A percentile compares a stretch with the other conserved stretches of the same genome.
These are phyloP conservation scores for Perca fluviatilis DNA, from an alignment of 2,113 vertebrate genomes.

Conservation along the genomic window DNA sequence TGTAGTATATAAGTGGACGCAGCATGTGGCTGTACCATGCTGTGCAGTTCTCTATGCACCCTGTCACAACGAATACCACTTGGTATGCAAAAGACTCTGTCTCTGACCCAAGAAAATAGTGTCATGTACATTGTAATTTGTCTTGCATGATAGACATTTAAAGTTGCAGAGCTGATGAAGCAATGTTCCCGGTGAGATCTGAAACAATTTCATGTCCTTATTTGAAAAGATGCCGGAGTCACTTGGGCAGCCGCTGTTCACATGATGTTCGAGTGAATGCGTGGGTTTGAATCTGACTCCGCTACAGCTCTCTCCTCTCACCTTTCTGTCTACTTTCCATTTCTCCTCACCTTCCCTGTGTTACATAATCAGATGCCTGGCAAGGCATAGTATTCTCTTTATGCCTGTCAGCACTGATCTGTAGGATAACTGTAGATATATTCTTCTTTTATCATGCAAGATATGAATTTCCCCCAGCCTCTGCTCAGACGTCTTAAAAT, in stretches of 20 bases:
- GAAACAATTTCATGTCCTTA: slow-evolving; percentile 26
- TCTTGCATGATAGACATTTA: not conserved
- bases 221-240: slow-evolving; percentile 1
- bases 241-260: slow-evolving; percentile 8
- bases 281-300: not conserved
- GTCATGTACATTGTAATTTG: not conserved
- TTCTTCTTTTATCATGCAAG: slow-evolving; percentile 26
- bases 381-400: slow-evolving; percentile 27
- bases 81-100: slow-evolving; percentile 2
- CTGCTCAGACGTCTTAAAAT: slow-evolving; percentile 20
- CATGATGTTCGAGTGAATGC: not conserved
- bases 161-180: slow-evolving; percentile 25
- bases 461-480: slow-evolving; percentile 4
- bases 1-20: slow-evolving; percentile 34
- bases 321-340: slow-evolving; percentile 20
- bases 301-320: slow-evolving; percentile 2
- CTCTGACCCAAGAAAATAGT: not conserved
- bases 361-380: slow-evolving; percentile 13
- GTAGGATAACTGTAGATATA: slow-evolving; percentile 16
- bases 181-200: not conserved
- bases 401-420: slow-evolving; percentile 41
- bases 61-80: slow-evolving; percentile 26
- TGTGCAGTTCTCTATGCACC: not conserved
- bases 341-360: slow-evolving; percentile 23
- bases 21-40: slow-evolving; percentile 12